Base-by-base conservation (phyloP, 2,113 vertebrate genomes). In the Cavia aperea region DNA sequence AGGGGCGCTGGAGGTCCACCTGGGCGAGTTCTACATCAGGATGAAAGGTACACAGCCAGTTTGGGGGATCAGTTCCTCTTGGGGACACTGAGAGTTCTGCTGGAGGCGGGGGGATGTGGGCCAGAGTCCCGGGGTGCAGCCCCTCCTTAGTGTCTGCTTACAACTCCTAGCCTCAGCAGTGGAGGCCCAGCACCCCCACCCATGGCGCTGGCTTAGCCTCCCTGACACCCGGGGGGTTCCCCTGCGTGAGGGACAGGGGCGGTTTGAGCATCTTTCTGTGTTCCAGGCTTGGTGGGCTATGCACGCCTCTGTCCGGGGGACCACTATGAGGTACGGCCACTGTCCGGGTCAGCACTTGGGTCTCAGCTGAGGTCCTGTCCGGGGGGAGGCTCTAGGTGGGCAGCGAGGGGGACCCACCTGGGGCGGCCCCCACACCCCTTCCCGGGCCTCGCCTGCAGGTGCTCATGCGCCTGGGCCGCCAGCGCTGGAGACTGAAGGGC, bases 251-350 rank as follows among this genome's bases (percentile, higher is more conserved):
- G 58, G 12, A n/a, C n/a, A 16, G 68, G 54, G 68, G 24, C 7
- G 7, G 56, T 4, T 2, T 23, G 11, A 77, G 70, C 39, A n/a
- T 0, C 1, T 93, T 91, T 95, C 98, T 97, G 91, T 93, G 96
- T 97, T 96, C 3, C 97, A 99, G 99, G 99, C 73, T 97, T 99
- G 97, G 98, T 99, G 89, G 99, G 99, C 77, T 99, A 99, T 18
- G 99, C 99, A 51, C 98, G 99, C 6, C 99, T 99, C 84, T 99
- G 99, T 93, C 99, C 99, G 0, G 99, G 99, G 95, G 99, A 99
- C 97, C 99, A 99, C 70, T 99, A 99, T 26, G 99, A 99, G 99
- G 99, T 98, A 96, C 0, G 81, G 62, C 56, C 86, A 16, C 36
- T 10, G 23, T 46, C 65, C 0, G n/a, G 49, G 43, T 54, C 63